Evolutionary conservation across 1,140 invertebrate genomes (phyloP).

Genomic region (Saccostrea glomerata): DNA sequence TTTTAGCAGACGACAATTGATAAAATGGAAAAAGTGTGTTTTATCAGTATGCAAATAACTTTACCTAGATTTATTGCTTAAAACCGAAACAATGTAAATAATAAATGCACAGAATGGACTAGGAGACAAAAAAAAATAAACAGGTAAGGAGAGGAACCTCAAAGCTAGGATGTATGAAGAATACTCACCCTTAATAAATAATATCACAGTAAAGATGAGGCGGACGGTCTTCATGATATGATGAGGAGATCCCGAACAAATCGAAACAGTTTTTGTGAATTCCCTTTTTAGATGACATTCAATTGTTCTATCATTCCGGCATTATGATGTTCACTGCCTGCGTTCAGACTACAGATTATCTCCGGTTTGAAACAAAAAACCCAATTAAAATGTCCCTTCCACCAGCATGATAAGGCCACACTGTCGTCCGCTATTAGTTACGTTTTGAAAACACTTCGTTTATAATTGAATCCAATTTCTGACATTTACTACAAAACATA

Average conservation of each 20-base stretch:
- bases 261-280: background rate
- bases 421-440: background rate
- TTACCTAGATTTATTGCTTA: background rate
- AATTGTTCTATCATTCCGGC: background rate
- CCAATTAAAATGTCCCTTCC: constrained; percentile 1
- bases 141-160: no score
- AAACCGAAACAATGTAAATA: background rate
- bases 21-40: background rate
- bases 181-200: constrained; percentile 19
- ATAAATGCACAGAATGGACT: background rate
- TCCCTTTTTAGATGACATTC: background rate
- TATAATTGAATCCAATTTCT: constrained; percentile 21
- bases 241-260: background rate
- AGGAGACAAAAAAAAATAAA: background rate
- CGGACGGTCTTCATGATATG: background rate
- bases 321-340: background rate
- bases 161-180: background rate
- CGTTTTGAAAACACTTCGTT: constrained; percentile 17
- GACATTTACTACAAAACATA: constrained; percentile 31
- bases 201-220: background rate
- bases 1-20: constrained; percentile 19
- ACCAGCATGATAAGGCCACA: constrained; percentile 10
- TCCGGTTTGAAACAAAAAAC: constrained; percentile 29
- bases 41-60: background rate
- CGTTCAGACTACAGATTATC: background rate